Conservation (phyloP, 2,113 vertebrate genomes). For the Odontophorus gujanensis region DNA sequence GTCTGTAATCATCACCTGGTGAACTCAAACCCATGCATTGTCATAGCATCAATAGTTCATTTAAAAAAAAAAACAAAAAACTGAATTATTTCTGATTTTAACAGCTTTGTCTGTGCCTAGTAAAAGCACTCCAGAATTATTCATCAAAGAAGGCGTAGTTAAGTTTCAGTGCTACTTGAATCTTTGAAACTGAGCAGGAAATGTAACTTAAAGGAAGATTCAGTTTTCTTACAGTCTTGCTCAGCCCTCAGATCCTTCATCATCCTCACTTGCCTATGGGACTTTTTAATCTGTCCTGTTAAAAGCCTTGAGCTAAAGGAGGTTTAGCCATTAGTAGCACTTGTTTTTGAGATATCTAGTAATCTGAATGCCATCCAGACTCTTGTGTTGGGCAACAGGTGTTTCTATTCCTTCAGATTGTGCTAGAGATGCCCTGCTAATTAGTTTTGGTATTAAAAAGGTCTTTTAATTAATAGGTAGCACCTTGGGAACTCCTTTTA, state of each 20-base stretch:
- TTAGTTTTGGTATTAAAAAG: slow-evolving; percentile 4
- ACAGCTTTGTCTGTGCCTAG: not conserved
- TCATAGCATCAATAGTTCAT: not conserved
- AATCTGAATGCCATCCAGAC: slow-evolving; percentile 19
- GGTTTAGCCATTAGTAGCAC: not conserved
- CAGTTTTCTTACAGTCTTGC: not conserved
- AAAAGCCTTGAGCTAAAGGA: not conserved
- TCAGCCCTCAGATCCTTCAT: not conserved
- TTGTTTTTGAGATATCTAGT: not conserved
- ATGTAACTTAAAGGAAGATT: not conserved
- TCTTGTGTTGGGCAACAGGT: slow-evolving; percentile 26
- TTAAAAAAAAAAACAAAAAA: not conserved
- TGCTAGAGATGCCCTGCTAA: not conserved
- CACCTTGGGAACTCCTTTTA: slow-evolving; percentile 24
- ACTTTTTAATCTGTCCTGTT: slow-evolving; percentile 2
- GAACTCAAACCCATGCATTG: not conserved
- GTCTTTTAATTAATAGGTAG: not conserved
- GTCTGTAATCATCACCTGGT: not conserved
- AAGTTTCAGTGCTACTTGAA: not conserved
- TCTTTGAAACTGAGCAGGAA: slow-evolving; percentile 21
- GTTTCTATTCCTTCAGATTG: slow-evolving; percentile 19
- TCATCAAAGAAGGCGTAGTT: not conserved
- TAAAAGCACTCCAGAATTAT: not conserved
- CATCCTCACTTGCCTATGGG: not conserved
- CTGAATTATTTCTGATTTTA: not conserved